Evolutionary conservation across 2,888 invertebrate species (phyloP).

Genomic region (Perizoma flavofasciatum): DNA sequence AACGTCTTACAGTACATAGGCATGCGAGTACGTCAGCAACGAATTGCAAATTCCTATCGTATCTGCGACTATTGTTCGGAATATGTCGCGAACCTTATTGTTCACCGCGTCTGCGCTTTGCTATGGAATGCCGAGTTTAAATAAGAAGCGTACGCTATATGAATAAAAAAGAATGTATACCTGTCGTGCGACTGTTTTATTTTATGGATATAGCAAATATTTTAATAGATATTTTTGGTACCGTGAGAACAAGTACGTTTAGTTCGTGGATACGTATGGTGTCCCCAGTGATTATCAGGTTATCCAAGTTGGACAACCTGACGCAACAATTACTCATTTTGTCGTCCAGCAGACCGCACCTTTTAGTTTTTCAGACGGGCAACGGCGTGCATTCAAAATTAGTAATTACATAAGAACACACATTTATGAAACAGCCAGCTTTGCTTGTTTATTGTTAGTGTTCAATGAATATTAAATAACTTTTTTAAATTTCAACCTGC

Average conservation of each 20-base stretch:
- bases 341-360: conserved; percentile 43
- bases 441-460: conserved; percentile 26
- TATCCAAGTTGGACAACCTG: conserved; percentile 32
- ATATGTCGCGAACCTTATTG: conserved; percentile 80
- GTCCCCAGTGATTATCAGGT: conserved; percentile 26
- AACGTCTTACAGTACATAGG: conserved; percentile 43
- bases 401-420: conserved; percentile 41
- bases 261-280: conserved; percentile 22
- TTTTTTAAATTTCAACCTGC: conserved; percentile 1
- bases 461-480: conserved; percentile 1
- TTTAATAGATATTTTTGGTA: neutral
- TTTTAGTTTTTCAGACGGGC: conserved; percentile 46
- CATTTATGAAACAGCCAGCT: conserved; percentile 28
- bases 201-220: neutral
- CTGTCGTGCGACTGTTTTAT: conserved; percentile 30
- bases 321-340: conserved; percentile 34
- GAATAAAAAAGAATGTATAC: conserved; percentile 57
- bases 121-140: conserved; percentile 70
- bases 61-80: conserved; percentile 77
- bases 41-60: conserved; percentile 79
- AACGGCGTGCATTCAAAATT: conserved; percentile 47
- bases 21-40: conserved; percentile 64
- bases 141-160: conserved; percentile 66
- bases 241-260: conserved; percentile 22
- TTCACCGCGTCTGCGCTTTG: conserved; percentile 59